Percentiles rank a stretch among this genome's conserved stretches.
phyloP scores from a whole-genome alignment of 2,797 vertebrate genomes.

The Eleutherodactylus coqui region DNA sequence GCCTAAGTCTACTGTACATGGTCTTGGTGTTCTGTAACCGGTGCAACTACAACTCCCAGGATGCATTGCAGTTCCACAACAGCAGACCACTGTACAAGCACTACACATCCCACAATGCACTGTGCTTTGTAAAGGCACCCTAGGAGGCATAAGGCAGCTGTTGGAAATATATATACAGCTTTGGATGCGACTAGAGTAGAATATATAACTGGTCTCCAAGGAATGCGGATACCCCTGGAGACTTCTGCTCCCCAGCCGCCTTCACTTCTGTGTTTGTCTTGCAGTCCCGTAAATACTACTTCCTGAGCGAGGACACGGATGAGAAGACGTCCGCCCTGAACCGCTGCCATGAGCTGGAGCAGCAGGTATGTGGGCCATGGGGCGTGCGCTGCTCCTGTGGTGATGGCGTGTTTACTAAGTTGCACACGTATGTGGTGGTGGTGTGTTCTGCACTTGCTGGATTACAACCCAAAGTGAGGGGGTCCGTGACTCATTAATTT shows the following conservation, averaged over 20 bases:
- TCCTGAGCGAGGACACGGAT: slow-evolving; percentile 83
- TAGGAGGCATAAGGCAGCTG: neutral
- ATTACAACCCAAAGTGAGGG: too few species aligned
- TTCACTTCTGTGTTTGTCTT: slow-evolving; percentile 10
- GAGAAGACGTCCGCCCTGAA: slow-evolving; percentile 79
- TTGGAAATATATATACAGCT: neutral
- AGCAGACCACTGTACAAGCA: neutral
- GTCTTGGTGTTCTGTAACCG: neutral
- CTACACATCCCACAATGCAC: neutral
- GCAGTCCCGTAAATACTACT: slow-evolving; percentile 93
- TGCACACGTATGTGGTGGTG: neutral
- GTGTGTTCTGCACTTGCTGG: neutral
- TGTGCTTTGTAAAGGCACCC: neutral
- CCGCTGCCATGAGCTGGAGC: slow-evolving; percentile 83
- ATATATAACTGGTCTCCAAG: neutral
- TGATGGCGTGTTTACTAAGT: neutral
- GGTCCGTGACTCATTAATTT: too few species aligned
- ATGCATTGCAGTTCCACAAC: neutral
- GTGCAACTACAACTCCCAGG: neutral
- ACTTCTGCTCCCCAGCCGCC: neutral
- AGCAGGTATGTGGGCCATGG: slow-evolving; percentile 77
- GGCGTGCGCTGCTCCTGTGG: neutral
- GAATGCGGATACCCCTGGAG: neutral
- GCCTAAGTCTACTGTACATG: neutral
- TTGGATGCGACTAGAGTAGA: neutral